These are phyloP conservation scores for Hyposmocoma kahamanoa DNA, from an alignment of 1,140 invertebrate genomes.

Conservation along the genomic window DNA sequence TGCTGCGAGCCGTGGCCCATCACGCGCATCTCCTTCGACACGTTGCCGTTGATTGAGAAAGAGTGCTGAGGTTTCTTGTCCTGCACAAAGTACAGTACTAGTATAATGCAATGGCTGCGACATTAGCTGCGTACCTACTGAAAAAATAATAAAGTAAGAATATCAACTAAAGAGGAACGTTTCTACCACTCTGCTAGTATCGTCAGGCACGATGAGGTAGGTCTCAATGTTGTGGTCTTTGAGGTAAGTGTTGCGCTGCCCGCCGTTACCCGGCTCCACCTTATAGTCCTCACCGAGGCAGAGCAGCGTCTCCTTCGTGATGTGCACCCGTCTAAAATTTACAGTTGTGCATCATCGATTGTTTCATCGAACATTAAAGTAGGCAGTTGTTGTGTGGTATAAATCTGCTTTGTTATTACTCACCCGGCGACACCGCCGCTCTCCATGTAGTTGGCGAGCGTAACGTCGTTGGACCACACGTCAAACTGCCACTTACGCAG, in stretches of 20 bases:
- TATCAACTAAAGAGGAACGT: background rate
- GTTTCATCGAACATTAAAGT: too few relatives aligned
- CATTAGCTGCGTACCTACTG: background rate
- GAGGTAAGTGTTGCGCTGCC: conserved; percentile 88
- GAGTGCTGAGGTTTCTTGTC: conserved; percentile 75
- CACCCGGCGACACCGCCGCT: conserved; percentile 94
- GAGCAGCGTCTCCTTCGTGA: conserved; percentile 91
- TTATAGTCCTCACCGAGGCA: conserved; percentile 91
- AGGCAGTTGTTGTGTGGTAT: too few relatives aligned
- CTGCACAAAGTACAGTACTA: conserved; percentile 31
- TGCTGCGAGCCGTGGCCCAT: conserved; percentile 86
- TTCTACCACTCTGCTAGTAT: conserved; percentile 79
- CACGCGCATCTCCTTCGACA: conserved; percentile 89
- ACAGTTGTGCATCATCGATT: too few relatives aligned
- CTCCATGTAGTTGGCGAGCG: conserved; percentile 96
- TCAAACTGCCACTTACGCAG: conserved; percentile 89
- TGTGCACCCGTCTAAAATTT: conserved; percentile 95
- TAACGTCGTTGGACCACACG: conserved; percentile 97
- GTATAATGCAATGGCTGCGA: background rate
- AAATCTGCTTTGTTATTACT: conserved; percentile 47
- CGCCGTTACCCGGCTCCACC: conserved; percentile 91
- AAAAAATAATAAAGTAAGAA: background rate
- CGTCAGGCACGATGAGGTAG: conserved; percentile 88
- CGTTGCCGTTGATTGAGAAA: conserved; percentile 82
- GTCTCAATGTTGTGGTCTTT: conserved; percentile 95